Conservation (phyloP, 2,888 invertebrate species). For the Agrenia bidenticulata region DNA sequence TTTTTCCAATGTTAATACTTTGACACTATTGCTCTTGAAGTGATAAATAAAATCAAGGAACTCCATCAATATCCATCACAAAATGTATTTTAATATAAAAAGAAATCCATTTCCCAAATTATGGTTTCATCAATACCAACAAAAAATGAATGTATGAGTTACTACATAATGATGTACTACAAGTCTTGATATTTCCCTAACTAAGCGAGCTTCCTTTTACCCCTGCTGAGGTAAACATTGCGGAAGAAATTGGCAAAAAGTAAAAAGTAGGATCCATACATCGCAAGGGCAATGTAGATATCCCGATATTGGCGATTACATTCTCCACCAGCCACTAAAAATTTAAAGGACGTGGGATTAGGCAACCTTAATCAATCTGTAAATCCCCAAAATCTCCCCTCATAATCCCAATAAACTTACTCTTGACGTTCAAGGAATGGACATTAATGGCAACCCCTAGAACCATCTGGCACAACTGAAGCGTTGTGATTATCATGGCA, state of each 20-base stretch:
- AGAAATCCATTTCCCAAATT: too few species aligned
- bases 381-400: neutral
- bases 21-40: too few species aligned
- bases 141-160: too few species aligned
- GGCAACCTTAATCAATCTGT: neutral
- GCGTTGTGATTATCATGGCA: conserved; percentile 16
- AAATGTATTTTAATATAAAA: too few species aligned
- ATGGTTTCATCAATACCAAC: too few species aligned
- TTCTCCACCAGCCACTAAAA: conserved; percentile 39
- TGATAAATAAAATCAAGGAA: too few species aligned
- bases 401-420: conserved; percentile 30
- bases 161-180: too few species aligned
- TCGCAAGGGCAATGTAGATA: conserved; percentile 39
- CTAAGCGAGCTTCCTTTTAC: neutral
- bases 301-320: conserved; percentile 40
- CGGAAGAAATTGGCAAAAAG: conserved; percentile 46
- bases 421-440: conserved; percentile 35
- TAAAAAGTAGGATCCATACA: conserved; percentile 44
- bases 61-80: too few species aligned
- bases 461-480: conserved; percentile 14
- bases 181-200: too few species aligned
- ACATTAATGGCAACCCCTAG: conserved; percentile 18
- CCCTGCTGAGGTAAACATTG: conserved; percentile 32
- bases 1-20: too few species aligned
- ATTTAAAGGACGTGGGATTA: neutral